Evolutionary conservation across 1,140 invertebrate species (phyloP), one percentile per base, ranked within the genome.

Genomic region (Lethrus apterus): DNA sequence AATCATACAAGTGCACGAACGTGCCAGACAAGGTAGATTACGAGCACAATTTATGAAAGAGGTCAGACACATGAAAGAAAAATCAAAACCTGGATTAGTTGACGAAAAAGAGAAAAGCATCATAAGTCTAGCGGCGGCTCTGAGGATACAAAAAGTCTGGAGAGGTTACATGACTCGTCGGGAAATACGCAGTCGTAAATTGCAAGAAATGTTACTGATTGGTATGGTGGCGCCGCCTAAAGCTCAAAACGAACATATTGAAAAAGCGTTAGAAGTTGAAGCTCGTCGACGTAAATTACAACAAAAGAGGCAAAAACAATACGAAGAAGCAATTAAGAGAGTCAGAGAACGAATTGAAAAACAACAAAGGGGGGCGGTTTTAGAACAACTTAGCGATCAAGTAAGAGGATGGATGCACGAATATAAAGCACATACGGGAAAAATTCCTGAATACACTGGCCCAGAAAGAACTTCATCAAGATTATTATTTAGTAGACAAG

Each of bases 1-100:
- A 20, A 70, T 93, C 1, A 83, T 97, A 44, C 92, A 95, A 66
- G 81, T 80, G 18, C 89, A 94, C 59, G 93, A 96, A 67, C 69
- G 93, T 55, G 92, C 91, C 0, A 75, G 92, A 30, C 92, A 95
- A 65, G 92, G 87, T 15, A 70, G 89, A 31, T 54, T 86, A 3
- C 71, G 91, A 51, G 81, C 88, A 7, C 85, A 92, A 60, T 91
- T 93, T 55, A 93, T 94, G 86, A 85, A 85, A 64, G 89, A 93
- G 69, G 40, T 26, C 88, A 70, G 81, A 17, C 70, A 79, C 14
- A 71, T 83, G 46, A 89, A 86, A 65, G 84, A 88, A 51, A 83
- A 79, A 57, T 73, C 76, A 5, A 80, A 83, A 55, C 60, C 70
- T 8, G 74, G n/a, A 7, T 71, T 66, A 7, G 70, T 73, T 17